Evolutionary conservation across 2,113 vertebrate genomes (phyloP).

Genomic region (Forbesichthys agassizii): DNA sequence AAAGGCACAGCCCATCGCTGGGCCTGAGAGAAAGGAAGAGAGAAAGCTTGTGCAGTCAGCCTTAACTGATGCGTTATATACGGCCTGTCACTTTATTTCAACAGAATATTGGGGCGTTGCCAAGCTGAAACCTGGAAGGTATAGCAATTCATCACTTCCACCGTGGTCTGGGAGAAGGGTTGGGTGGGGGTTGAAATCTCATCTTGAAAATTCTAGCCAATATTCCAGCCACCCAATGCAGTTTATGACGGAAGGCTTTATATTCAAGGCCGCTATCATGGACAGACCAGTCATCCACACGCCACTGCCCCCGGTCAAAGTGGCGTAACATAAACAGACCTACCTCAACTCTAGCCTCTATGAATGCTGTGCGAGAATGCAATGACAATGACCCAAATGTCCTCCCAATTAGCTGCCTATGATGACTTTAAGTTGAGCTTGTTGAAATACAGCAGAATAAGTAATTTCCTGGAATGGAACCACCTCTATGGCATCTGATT

Average conservation of each 20-base stretch:
- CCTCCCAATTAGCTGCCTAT: not conserved
- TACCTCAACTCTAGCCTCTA: not conserved
- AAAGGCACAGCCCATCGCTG: conserved; percentile 49
- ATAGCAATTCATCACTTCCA: conserved; percentile 77
- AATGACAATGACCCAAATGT: not conserved
- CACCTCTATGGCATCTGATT: conserved; percentile 5
- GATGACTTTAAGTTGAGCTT: not conserved
- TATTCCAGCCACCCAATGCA: conserved; percentile 61
- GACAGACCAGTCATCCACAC: conserved; percentile 48
- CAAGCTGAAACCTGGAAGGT: conserved; percentile 74
- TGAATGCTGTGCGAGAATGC: not conserved
- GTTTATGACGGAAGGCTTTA: conserved; percentile 60
- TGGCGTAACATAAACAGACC: conserved; percentile 32
- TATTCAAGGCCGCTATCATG: conserved; percentile 61
- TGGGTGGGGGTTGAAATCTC: conserved; percentile 67
- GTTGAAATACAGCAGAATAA: conserved; percentile 4
- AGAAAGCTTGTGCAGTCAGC: conserved; percentile 64
- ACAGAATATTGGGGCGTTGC: conserved; percentile 78
- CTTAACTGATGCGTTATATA: conserved; percentile 79
- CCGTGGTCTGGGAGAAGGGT: conserved; percentile 36
- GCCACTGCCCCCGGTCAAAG: conserved; percentile 32
- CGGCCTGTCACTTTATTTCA: conserved; percentile 78
- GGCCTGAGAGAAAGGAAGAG: conserved; percentile 28
- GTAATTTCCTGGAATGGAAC: conserved; percentile 3
- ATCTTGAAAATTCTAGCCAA: conserved; percentile 72